Conservation (phyloP, 2,888 invertebrate genomes). For the Sialis lutaria region DNA sequence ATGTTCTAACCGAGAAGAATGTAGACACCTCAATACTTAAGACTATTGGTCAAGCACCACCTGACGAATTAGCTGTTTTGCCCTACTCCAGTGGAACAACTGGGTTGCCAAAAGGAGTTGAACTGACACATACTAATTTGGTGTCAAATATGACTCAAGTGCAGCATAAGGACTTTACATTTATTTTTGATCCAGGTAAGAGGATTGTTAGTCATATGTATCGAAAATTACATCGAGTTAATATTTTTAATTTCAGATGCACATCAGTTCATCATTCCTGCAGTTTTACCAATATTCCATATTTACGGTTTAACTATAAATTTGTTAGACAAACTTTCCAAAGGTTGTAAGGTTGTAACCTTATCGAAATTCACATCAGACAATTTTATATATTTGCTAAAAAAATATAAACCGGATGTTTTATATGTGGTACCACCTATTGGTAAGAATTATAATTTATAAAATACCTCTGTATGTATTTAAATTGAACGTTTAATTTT, state of each 20-base stretch:
- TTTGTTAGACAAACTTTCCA: conserved; percentile 35
- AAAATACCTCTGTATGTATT: too few species aligned
- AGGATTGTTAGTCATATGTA: background rate
- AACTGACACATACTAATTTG: conserved; percentile 40
- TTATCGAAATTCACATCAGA: conserved; percentile 59
- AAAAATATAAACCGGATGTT: conserved; percentile 41
- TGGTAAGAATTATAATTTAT: conserved; percentile 26
- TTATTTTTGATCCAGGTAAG: background rate
- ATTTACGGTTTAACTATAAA: conserved; percentile 54
- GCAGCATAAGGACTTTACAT: conserved; percentile 6
- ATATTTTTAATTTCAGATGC: conserved; percentile 21
- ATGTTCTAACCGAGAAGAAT: conserved; percentile 35
- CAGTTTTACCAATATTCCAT: conserved; percentile 69
- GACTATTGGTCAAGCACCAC: conserved; percentile 23
- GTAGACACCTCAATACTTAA: conserved; percentile 31
- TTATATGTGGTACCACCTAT: conserved; percentile 68
- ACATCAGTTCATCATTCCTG: conserved; percentile 44
- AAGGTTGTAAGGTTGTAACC: conserved; percentile 48
- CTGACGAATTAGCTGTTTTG: conserved; percentile 45
- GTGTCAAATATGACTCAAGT: conserved; percentile 24
- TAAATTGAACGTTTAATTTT: too few species aligned
- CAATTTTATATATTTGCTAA: conserved; percentile 42
- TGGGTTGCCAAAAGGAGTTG: conserved; percentile 62
- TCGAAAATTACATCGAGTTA: conserved; percentile 3
- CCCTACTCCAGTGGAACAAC: conserved; percentile 82